Base-by-base conservation (phyloP, 2,888 invertebrate species). In the Chrysomela aeneicollis region DNA sequence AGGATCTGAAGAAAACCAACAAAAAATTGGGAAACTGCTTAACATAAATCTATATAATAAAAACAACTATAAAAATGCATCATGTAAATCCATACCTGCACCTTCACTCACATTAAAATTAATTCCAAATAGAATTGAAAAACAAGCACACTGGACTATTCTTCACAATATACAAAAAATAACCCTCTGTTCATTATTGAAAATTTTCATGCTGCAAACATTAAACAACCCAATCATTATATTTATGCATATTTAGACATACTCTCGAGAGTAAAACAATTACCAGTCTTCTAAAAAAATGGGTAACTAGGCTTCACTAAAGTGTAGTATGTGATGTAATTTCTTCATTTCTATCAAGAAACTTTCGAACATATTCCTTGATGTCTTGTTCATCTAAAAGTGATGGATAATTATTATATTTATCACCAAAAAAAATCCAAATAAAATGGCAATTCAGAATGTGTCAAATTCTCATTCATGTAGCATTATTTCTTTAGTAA, bases 341-440 rank as follows among this genome's bases (percentile, higher is more conserved):
- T 78, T 82, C 85, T 51, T 86, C 78, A 78, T 87, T 85, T 70
- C 85, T 85, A 71, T 83, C 85, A 72, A 89, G 85, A 49, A 87
- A 85, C 76, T 85, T 86, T 73, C 85, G 86, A 37, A 89, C 83
- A 73, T 87, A 84, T 72, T 86, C 79, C 73, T 87, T 85, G 67
- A 89, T 88, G 67, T 87, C 87, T 46, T 84, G 84, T 80, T 88
- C 87, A 81, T 88, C 90, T 90, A 85, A 63, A 85, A 87, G 83
- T 67, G n/a, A 68, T 70, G 72, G 65, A 69, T 55, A 26, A 57
- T n/a, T n/a, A n/a, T n/a, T n/a, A n/a, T n/a, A n/a, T n/a, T n/a
- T n/a, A n/a, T n/a, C n/a, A n/a, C n/a, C n/a, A n/a, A n/a, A n/a
- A n/a, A n/a, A n/a, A n/a, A n/a, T n/a, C n/a, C n/a, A n/a, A n/a